These are phyloP conservation scores for Synanthedon tipuliformis DNA, from an alignment of 2,888 invertebrate species.

Conservation along the genomic window DNA sequence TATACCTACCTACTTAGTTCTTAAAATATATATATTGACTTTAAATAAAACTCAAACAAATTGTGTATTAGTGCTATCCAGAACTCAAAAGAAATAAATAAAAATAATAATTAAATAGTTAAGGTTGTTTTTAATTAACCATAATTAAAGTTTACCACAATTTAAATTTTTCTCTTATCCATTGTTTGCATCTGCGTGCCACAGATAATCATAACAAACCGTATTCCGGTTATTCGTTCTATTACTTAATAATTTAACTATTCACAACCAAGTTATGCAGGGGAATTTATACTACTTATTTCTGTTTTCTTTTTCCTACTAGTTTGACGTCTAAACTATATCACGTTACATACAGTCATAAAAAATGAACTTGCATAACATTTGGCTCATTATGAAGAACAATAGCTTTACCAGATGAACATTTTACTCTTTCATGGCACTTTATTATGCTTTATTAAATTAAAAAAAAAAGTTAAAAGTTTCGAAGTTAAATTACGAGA, in stretches of 20 bases:
- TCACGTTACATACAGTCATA: conserved; percentile 25
- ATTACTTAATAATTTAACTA: not conserved
- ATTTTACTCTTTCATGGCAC: conserved; percentile 51
- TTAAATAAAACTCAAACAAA: no score
- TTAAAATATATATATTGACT: no score
- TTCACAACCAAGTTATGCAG: not conserved
- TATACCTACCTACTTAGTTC: no score
- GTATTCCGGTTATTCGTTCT: no score
- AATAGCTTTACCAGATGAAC: conserved; percentile 40
- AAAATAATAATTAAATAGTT: no score
- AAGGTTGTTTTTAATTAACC: not conserved
- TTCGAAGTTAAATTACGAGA: conserved; percentile 49
- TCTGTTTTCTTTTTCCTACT: not conserved
- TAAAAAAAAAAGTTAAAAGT: conserved; percentile 28
- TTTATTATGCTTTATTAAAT: conserved; percentile 55
- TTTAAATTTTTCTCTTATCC: no score
- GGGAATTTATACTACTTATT: no score
- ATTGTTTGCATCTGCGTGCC: no score
- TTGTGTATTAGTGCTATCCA: no score
- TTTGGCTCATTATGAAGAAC: conserved; percentile 47
- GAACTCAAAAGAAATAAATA: no score
- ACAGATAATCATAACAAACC: no score
- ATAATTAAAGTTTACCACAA: not conserved
- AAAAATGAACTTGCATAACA: conserved; percentile 28
- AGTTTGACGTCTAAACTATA: conserved; percentile 14